Evolutionary conservation across 1,140 invertebrate genomes (phyloP), one percentile per base, ranked within the genome.

Genomic region (Cotesia chilonis): DNA sequence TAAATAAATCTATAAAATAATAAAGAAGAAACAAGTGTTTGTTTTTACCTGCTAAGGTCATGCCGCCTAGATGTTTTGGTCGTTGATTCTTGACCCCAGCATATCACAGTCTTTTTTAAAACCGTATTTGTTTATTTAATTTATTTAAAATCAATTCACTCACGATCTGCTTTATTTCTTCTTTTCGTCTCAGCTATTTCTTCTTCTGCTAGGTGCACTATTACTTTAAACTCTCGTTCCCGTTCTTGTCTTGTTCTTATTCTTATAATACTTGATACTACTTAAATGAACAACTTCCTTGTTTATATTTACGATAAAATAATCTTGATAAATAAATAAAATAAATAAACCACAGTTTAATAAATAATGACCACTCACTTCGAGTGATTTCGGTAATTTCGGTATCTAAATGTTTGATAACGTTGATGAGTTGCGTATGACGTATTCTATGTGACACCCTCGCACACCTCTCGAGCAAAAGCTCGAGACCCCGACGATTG

Each of bases 11-110:
- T 14, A 67, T 35, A 28, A 36, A 65, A 63, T 1, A 17, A 52
- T 38, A 55, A 36, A 4, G 37, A 35, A 54, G 12, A 71, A 65
- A 65, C 64, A 71, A 54, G 64, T 65, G 14, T 52, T 66, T 57
- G 14, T 35, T 66, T 47, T 71, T 71, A 86, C 85, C 84, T 85
- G 83, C 80, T 79, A 84, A 79, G 77, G 82, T 85, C 84, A 86
- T 86, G 77, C 80, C 78, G 79, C 78, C 81, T 73, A 76, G 71
- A 74, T 76, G 78, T 74, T 80, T 77, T 35, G 73, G 52, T 76
- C 68, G 73, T 74, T 73, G 74, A 55, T 77, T 79, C 65, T 72
- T 78, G 72, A 69, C 72, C 76, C 79, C 77, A 79, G 80, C 79
- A 84, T 83, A 78, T 83, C 80, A 68, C 70, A 60, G 28, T 41